Percentiles rank a stretch among this genome's conserved stretches.
phyloP scores from a whole-genome alignment of 2,888 invertebrate species.

The Adineta ricciae region DNA sequence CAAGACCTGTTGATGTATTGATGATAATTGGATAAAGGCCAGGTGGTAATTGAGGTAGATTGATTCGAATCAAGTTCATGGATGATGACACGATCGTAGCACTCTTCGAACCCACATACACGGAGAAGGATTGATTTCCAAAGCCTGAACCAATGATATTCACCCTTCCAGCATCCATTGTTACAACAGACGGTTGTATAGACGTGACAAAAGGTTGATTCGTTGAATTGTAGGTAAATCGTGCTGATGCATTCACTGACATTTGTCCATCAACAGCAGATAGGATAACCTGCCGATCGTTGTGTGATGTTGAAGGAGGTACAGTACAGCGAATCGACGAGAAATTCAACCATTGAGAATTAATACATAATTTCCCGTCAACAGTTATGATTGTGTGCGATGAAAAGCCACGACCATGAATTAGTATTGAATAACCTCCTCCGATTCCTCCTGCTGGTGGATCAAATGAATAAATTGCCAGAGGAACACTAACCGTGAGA shows the following conservation, averaged over 20 bases:
- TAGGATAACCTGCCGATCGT: neutral
- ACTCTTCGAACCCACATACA: neutral
- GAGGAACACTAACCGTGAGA: neutral
- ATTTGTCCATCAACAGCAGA: neutral
- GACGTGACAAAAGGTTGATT: neutral
- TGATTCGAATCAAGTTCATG: neutral
- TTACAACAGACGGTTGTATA: neutral
- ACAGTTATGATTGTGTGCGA: neutral
- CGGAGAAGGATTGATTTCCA: neutral
- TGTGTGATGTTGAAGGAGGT: neutral
- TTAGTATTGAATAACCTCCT: slow-evolving; percentile 23
- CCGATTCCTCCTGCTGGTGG: neutral
- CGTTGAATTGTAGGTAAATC: neutral
- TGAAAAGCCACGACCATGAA: slow-evolving; percentile 26
- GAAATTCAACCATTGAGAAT: neutral
- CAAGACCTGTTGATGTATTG: neutral
- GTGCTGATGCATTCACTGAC: neutral
- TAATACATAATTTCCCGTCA: slow-evolving; percentile 11
- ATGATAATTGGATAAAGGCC: slow-evolving; percentile 20
- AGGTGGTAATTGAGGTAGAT: neutral
- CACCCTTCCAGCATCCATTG: neutral
- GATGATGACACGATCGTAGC: neutral
- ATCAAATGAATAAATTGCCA: neutral
- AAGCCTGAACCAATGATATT: neutral
- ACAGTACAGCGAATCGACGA: slow-evolving; percentile 2